Evolutionary conservation across 2,797 vertebrate species (phyloP), one percentile per base, ranked within the genome.

Genomic region (Gastrophryne carolinensis): DNA sequence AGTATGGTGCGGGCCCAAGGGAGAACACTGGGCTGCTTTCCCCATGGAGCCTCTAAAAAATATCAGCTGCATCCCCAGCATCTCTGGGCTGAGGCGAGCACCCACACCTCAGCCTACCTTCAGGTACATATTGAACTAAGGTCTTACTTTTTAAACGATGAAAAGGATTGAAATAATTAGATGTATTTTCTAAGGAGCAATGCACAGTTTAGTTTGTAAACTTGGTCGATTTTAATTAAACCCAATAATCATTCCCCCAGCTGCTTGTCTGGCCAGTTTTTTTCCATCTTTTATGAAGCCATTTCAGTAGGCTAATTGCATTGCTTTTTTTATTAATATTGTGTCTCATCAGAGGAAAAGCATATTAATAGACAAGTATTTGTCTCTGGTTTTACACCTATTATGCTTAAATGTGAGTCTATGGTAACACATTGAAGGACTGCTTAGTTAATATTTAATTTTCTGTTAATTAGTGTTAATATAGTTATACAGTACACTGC

Each of bases 391-490:
- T 72, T 63, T 52, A 53, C 15, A 72, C 58, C 39, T 52, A 35
- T 63, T 72, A 52, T 17, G 24, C 11, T 35, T 52, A 72, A 62
- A 61, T 35, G 19, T 60, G 32, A 13, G 15, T 26, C 44, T 23
- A 62, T 52, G 70, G 53, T 52, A 37, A 23, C 47, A 53, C 47
- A 62, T 53, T 39, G 44, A 52, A 50, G 9, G 15, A 72, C 9
- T 26, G 11, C 58, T 52, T 72, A 39, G 44, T 52, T 72, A 63
- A 72, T 57, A 71, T 57, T 44, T 58, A n/a, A 57, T 72, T 63
- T 72, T 72, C 30, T 39, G 30, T 63, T 72, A 72, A 72, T 72
- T 62, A 41, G 30, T 26, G 35, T 54, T 72, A 62, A 63, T 72
- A 58, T 37, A 53, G 57, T 50, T 63, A 63, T 53, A 23, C 30